Evolutionary conservation across 2,888 invertebrate genomes (phyloP), one percentile per base, ranked within the genome.

Genomic region (Resseliella maxima): DNA sequence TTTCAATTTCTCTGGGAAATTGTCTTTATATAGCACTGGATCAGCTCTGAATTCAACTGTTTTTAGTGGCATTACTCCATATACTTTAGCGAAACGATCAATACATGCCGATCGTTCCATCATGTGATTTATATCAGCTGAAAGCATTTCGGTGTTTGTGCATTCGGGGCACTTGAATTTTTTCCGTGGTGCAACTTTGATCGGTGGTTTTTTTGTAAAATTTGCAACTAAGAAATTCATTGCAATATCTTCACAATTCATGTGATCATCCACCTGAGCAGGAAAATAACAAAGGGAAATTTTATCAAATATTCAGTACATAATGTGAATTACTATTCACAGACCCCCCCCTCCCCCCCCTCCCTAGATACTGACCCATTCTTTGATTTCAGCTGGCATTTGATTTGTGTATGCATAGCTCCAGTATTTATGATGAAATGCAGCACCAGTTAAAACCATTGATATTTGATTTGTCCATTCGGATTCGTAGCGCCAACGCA

Each of bases 191-290:
- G 98, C 96, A 45, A 98, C 97, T 92, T 97, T 97, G 86, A 99
- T 97, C 0, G 98, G 98, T 0, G 98, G 95, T 92, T 98, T 98
- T 88, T 96, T 95, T 0, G 98, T 98, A 27, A 96, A 92, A 90
- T 98, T 98, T 1, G 98, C 96, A 45, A 99, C 96, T 5, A 99
- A 93, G 92, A 98, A 99, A 91, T 99, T 99, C 97, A 99, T 98
- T 0, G 98, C 98, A 88, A 99, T 98, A 90, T 99, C 98, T 91
- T 99, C 99, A 90, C 98, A 99, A 91, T 99, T 99, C 96, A 98
- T 98, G 89, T 96, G 95, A 24, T 96, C 95, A 90, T 99, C 98
- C n/a, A n/a, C n/a, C n/a, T n/a, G n/a, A n/a, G n/a, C n/a, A n/a
- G n/a, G n/a, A n/a, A n/a, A n/a, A n/a, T n/a, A n/a, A n/a, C n/a